Evolutionary conservation across 1,140 invertebrate species (phyloP).

Genomic region (Sminthurides bifidus): DNA sequence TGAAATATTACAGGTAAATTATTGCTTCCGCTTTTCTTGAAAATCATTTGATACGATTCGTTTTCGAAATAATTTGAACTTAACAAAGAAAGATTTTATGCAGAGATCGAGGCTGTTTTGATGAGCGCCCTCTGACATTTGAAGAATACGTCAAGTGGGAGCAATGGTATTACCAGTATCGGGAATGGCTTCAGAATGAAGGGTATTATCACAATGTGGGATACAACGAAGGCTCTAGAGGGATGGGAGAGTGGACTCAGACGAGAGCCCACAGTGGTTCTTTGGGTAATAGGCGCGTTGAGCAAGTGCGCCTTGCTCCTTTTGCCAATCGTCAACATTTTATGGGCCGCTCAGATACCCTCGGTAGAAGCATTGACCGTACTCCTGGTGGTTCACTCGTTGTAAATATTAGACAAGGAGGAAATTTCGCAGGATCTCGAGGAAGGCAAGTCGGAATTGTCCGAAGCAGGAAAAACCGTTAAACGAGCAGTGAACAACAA

Average conservation of each 20-base stretch:
- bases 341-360: background rate
- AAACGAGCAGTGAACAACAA: background rate
- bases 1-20: slow-evolving; percentile 55
- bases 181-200: slow-evolving; percentile 76
- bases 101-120: slow-evolving; percentile 64
- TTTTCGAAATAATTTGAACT: background rate
- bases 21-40: background rate
- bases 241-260: slow-evolving; percentile 9
- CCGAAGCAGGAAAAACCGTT: background rate
- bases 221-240: background rate
- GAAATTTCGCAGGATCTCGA: slow-evolving; percentile 1
- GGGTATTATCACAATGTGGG: slow-evolving; percentile 13
- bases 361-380: slow-evolving; percentile 19
- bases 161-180: slow-evolving; percentile 87
- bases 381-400: slow-evolving; percentile 18
- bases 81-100: slow-evolving; percentile 13
- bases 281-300: background rate
- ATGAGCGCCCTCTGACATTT: slow-evolving; percentile 50
- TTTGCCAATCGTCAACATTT: slow-evolving; percentile 11
- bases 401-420: slow-evolving; percentile 26
- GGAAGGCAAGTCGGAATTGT: slow-evolving; percentile 4
- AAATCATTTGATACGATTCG: background rate
- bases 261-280: background rate
- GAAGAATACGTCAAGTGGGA: slow-evolving; percentile 84
- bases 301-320: slow-evolving; percentile 3